phyloP scores from a whole-genome alignment of 2,113 vertebrate species.

The Centropristis striata region DNA sequence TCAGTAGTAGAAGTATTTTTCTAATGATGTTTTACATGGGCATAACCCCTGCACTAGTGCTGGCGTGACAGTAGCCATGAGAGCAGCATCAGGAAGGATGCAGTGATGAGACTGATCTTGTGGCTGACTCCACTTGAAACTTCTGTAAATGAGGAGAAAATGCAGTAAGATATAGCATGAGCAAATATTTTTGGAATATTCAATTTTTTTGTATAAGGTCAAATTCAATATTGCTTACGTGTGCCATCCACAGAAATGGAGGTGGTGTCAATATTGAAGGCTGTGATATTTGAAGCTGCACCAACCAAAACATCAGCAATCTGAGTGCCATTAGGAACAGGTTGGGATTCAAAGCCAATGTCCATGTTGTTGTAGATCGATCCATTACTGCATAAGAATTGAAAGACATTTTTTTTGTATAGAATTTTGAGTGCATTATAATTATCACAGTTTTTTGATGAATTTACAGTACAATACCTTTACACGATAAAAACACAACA shows the following conservation, averaged over 20 bases:
- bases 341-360: background rate
- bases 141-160: constrained; percentile 20
- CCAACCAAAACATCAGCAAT: constrained; percentile 27
- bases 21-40: background rate
- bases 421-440: too few species aligned
- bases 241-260: constrained; percentile 48
- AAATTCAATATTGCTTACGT: constrained; percentile 35
- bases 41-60: background rate
- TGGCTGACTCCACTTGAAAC: constrained; percentile 36
- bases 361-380: constrained; percentile 32
- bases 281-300: constrained; percentile 31
- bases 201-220: background rate
- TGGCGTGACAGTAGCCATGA: constrained; percentile 49
- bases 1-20: background rate
- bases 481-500: background rate
- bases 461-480: background rate
- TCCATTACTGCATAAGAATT: constrained; percentile 49
- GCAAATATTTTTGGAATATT: too few species aligned
- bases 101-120: constrained; percentile 52
- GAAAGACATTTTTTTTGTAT: too few species aligned
- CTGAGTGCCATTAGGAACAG: constrained; percentile 28
- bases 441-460: too few species aligned
- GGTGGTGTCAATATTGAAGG: constrained; percentile 46
- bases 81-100: constrained; percentile 38
- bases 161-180: too few species aligned